A percentile compares a stretch with the other conserved stretches of the same genome.
These are phyloP conservation scores for Globia sparganii DNA, from an alignment of 2,888 invertebrate genomes.

Conservation along the genomic window DNA sequence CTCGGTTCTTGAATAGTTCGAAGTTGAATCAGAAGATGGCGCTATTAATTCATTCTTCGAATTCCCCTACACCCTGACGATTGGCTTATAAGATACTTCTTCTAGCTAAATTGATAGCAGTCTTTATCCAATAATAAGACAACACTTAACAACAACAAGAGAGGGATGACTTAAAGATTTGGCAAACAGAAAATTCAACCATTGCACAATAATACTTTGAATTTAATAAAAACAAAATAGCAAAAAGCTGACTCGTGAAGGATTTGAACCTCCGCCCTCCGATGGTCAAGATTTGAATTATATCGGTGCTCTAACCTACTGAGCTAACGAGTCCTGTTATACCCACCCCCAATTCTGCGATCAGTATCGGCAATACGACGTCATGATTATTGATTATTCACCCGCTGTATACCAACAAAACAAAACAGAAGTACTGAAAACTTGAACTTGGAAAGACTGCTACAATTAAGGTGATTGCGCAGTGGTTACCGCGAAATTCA, in stretches of 20 bases:
- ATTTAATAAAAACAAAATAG: not conserved
- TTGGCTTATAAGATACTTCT: too few species aligned
- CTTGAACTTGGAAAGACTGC: too few species aligned
- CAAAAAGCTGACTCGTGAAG: slow-evolving; percentile 68
- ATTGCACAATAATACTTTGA: not conserved
- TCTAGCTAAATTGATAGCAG: not conserved
- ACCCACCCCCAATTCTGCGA: not conserved
- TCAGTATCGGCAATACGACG: slow-evolving; percentile 5
- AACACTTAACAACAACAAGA: not conserved
- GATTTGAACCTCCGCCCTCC: slow-evolving; percentile 76
- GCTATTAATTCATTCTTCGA: not conserved
- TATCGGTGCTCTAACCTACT: slow-evolving; percentile 74
- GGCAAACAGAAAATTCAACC: not conserved
- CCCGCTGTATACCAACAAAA: too few species aligned
- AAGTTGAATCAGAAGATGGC: slow-evolving; percentile 23
- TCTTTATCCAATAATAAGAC: not conserved
- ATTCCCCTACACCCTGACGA: not conserved
- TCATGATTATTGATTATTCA: slow-evolving; percentile 6
- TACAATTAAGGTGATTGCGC: too few species aligned
- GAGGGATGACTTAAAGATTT: not conserved
- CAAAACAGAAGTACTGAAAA: too few species aligned
- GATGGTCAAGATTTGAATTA: slow-evolving; percentile 63
- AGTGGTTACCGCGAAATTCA: too few species aligned
- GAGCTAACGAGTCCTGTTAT: slow-evolving; percentile 63
- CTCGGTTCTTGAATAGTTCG: not conserved